Evolutionary conservation across 2,113 vertebrate species (phyloP).

Genomic region (Lycocorax pyrrhopterus): DNA sequence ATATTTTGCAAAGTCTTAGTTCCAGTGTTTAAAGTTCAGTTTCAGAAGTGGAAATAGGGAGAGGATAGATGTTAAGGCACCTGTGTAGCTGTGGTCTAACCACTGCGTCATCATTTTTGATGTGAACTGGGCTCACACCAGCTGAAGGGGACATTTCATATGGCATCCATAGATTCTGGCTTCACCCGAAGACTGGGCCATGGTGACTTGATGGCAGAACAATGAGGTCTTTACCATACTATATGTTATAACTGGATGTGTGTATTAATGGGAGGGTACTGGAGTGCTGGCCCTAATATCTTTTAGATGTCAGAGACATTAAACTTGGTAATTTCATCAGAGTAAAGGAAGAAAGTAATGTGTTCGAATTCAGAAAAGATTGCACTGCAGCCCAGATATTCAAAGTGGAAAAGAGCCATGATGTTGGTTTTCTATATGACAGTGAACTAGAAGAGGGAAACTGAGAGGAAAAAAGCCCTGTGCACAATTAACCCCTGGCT

Average conservation of each 20-base stretch:
- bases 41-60: neutral
- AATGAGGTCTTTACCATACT: neutral
- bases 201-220: neutral
- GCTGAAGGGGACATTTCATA: neutral
- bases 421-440: neutral
- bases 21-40: neutral
- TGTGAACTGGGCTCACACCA: neutral
- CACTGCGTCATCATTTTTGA: neutral
- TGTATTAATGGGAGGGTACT: neutral
- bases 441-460: neutral
- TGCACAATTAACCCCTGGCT: neutral
- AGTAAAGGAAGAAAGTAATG: neutral
- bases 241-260: rapidly evolving
- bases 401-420: neutral
- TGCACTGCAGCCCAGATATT: neutral
- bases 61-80: neutral
- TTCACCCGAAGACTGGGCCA: rapidly evolving
- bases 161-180: neutral
- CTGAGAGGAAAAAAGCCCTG: neutral
- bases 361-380: neutral
- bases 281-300: neutral
- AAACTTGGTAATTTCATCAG: neutral
- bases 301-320: neutral
- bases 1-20: neutral
- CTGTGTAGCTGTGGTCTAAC: neutral